Evolutionary conservation across 2,113 vertebrate genomes (phyloP).

Genomic region (Scopus umbretta): DNA sequence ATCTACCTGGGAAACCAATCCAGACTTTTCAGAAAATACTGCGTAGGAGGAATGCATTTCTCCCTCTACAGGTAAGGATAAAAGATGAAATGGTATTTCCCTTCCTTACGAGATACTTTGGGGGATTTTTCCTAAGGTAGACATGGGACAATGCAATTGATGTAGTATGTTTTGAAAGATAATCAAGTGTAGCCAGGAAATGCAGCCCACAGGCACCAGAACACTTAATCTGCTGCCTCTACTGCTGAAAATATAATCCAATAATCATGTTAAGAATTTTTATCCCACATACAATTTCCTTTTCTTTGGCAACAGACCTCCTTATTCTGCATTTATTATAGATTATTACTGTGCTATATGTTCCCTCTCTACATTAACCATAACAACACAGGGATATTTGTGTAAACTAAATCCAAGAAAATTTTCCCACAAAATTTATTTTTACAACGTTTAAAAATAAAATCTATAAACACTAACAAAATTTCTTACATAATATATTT

Average conservation of each 20-base stretch:
- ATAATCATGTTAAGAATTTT: background rate
- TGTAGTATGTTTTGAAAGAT: background rate
- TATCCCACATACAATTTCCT: background rate
- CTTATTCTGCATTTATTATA: background rate
- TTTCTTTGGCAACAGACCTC: constrained; percentile 1
- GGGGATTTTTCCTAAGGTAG: background rate
- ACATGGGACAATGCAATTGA: background rate
- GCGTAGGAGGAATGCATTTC: background rate
- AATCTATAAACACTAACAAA: background rate
- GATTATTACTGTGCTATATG: background rate
- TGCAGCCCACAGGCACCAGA: background rate
- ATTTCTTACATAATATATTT: background rate
- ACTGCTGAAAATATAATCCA: background rate
- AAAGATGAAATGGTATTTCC: background rate
- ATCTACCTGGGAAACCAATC: background rate
- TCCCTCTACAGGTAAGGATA: background rate
- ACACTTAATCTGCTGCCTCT: background rate
- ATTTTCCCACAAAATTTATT: background rate
- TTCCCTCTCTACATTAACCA: background rate
- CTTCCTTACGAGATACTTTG: background rate
- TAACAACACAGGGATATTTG: background rate
- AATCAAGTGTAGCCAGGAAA: background rate
- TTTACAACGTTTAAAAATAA: background rate
- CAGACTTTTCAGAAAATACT: background rate
- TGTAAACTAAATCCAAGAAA: background rate